A percentile compares a stretch with the other conserved stretches of the same genome.
phyloP scores from a whole-genome alignment of 2,888 invertebrate genomes.

The Branchipolynoe longqiensis region DNA sequence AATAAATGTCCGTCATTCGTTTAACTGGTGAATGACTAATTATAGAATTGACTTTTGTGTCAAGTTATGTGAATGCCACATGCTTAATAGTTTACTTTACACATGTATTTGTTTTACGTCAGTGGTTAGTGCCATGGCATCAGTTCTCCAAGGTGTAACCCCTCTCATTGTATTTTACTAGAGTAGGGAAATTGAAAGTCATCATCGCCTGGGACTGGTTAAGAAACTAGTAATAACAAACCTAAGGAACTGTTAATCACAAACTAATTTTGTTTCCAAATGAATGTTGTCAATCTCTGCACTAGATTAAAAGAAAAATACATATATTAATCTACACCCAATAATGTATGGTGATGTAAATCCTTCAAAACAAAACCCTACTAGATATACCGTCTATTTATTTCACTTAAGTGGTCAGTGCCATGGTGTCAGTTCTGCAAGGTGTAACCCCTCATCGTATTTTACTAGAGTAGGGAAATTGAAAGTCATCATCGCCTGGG shows the following conservation, averaged over 20 bases:
- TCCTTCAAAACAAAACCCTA: background rate
- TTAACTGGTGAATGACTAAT: too few species aligned
- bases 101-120: background rate
- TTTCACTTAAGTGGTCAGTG: background rate
- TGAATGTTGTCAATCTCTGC: too few species aligned
- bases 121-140: background rate
- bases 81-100: background rate
- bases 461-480: background rate
- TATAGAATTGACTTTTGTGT: too few species aligned
- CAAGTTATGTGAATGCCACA: too few species aligned
- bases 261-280: too few species aligned
- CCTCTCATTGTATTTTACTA: slow-evolving; percentile 4
- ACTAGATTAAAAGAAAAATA: too few species aligned
- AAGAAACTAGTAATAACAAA: too few species aligned
- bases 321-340: too few species aligned
- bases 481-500: background rate
- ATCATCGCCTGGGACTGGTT: slow-evolving; percentile 3
- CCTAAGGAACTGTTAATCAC: too few species aligned
- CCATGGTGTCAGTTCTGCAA: slow-evolving; percentile 10
- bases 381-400: background rate
- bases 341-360: too few species aligned
- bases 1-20: too few species aligned
- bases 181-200: background rate
- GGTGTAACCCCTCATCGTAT: slow-evolving; percentile 10
- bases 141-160: slow-evolving; percentile 37